phyloP scores from a whole-genome alignment of 1,140 invertebrate species.

The Scylla paramamosain region DNA sequence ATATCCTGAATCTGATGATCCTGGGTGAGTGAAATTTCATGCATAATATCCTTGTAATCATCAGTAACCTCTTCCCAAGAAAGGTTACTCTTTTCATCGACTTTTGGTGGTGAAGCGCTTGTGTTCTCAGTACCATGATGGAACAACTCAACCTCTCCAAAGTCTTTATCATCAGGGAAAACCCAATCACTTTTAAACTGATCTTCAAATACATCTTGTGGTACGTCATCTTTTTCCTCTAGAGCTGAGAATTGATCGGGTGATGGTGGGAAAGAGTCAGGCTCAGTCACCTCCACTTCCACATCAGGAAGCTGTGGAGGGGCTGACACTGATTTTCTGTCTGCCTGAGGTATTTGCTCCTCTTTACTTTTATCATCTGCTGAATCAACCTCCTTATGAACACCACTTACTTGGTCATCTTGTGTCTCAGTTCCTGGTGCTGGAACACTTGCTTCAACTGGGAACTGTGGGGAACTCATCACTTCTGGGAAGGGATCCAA shows the following conservation, averaged over 20 bases:
- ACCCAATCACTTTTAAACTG: neutral
- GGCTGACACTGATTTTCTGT: neutral
- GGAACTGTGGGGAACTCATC: neutral
- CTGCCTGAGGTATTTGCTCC: neutral
- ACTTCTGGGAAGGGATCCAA: conserved; percentile 31
- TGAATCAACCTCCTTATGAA: neutral
- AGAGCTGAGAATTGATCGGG: neutral
- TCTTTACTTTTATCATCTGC: conserved; percentile 21
- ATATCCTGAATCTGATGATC: conserved; percentile 34
- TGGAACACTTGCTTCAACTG: neutral
- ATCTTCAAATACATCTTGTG: neutral
- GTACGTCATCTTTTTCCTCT: neutral
- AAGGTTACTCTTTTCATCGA: neutral
- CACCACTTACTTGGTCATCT: neutral
- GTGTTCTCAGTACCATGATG: conserved; percentile 28
- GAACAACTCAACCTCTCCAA: neutral
- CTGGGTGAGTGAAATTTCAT: conserved; percentile 52
- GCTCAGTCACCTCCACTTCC: neutral
- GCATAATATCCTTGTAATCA: conserved; percentile 49
- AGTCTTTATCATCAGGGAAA: neutral
- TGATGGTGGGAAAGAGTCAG: conserved; percentile 18
- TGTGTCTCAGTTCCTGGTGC: neutral
- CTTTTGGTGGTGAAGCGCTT: neutral
- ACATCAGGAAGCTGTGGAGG: neutral
- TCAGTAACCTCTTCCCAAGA: conserved; percentile 49